Percentiles rank a stretch among this genome's conserved stretches.
Evolutionary conservation across 1,140 invertebrate genomes (phyloP).

Genomic region (Tyrophagus putrescentiae): DNA sequence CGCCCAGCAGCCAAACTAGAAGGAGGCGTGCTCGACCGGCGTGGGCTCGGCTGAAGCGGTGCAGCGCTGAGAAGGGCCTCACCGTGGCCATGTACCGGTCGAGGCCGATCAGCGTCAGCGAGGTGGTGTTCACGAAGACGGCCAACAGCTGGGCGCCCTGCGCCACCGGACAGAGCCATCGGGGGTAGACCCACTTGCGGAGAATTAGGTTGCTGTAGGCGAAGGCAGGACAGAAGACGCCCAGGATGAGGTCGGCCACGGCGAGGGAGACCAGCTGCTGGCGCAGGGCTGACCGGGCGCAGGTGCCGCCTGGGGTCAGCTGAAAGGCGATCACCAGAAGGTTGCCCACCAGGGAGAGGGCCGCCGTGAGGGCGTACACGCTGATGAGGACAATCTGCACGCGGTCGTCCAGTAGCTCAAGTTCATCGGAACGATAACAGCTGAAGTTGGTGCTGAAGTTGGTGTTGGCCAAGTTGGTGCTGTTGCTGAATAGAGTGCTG

Average conservation of each 20-base stretch:
- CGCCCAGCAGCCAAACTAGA: too few species aligned
- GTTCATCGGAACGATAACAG: too few species aligned
- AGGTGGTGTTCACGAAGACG: neutral
- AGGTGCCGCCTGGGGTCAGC: neutral
- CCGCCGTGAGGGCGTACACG: too few species aligned
- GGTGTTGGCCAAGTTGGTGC: too few species aligned
- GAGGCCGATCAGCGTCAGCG: slow-evolving; percentile 5
- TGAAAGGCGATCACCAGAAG: neutral
- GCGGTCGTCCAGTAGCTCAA: too few species aligned
- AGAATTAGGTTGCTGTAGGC: neutral
- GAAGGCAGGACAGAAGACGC: neutral
- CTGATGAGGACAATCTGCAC: too few species aligned
- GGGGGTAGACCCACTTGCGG: neutral
- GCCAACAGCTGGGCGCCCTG: neutral
- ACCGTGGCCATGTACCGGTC: slow-evolving; percentile 5
- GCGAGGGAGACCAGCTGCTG: neutral
- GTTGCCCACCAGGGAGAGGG: neutral
- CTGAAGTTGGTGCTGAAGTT: too few species aligned
- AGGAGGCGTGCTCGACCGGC: too few species aligned
- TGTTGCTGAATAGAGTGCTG: too few species aligned
- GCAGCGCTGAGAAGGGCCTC: too few species aligned
- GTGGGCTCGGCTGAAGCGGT: too few species aligned
- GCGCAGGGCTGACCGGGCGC: neutral
- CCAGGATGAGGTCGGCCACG: neutral
- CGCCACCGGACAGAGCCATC: slow-evolving; percentile 1